Base-by-base conservation (phyloP, 2,797 vertebrate genomes). In the Kryptolebias ocellatus region DNA sequence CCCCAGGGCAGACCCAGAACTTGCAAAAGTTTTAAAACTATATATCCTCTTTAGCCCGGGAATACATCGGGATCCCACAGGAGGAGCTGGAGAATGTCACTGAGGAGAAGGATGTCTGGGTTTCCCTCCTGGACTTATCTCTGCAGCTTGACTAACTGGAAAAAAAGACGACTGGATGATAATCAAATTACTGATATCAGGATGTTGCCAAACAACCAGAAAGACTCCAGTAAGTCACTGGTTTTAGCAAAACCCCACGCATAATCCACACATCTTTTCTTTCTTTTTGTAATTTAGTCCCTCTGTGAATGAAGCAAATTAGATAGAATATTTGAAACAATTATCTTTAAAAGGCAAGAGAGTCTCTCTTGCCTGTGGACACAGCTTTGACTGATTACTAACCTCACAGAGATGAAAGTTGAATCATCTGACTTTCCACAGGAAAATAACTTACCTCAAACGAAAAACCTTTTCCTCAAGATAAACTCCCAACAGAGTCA, bases 221-320 rank as follows among this genome's bases (percentile, higher is more conserved):
- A 49, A 54, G 20, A 27, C 53, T 58, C 49, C 51, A 45, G 46
- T 52, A 68, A 59, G 55, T 54, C 55, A n/a, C 27, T 47, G 29
- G 51, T 60, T 8, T 18, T 24, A 29, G 53, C 59, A 1, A 44
- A 10, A 4, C 47, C 53, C 20, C 46, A 34, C 63, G 45, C 31
- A 34, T 34, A 34, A 34, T 9, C 31, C 31, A 34, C 9, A 27
- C 24, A 42, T 69, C 20, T 54, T 54, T 5, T 47, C 1, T 29
- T 28, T 67, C 45, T 44, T 16, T 24, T 4, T 20, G 16, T 42
- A 51, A 20, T 24, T 27, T 20, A 14, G 17, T 54, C 34, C 4
- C 31, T 46, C 49, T 67, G 24, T 44, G 10, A 58, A 67, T 73
- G 34, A 42, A 55, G 12, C 49, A 67, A 56, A 61, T 18, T n/a